phyloP scores from a whole-genome alignment of 2,797 vertebrate genomes.

The Sebastes miniatus region DNA sequence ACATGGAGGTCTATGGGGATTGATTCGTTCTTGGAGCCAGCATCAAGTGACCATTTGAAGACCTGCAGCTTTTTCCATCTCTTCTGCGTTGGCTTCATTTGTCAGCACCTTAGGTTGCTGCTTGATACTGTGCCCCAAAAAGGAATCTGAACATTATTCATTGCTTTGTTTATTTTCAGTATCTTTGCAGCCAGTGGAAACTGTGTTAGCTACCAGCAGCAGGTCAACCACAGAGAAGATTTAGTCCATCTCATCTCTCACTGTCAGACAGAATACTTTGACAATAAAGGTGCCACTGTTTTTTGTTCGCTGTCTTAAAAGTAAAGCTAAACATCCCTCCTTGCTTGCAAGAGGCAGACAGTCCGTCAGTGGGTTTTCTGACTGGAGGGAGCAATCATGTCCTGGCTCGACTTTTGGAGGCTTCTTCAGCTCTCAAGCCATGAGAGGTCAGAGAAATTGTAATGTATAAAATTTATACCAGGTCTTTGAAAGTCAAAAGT shows the following conservation, averaged over 20 bases:
- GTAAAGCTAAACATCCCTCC: slow-evolving; percentile 2
- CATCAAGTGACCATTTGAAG: too few species aligned
- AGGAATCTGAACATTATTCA: not conserved
- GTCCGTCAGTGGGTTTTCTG: not conserved
- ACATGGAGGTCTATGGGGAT: too few species aligned
- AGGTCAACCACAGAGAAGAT: slow-evolving; percentile 10
- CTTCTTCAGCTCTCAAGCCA: not conserved
- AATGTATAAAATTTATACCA: not conserved
- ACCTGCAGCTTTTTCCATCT: too few species aligned
- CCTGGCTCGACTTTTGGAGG: not conserved
- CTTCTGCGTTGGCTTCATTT: too few species aligned
- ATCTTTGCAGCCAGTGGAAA: not conserved
- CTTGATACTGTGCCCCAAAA: not conserved
- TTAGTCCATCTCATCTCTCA: not conserved
- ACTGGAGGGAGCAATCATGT: not conserved
- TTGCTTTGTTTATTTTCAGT: not conserved
- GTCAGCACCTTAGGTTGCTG: too few species aligned
- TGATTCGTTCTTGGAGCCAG: too few species aligned
- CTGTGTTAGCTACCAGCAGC: not conserved
- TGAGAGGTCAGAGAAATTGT: not conserved
- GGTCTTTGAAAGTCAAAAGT: not conserved
- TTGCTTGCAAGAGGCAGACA: not conserved
- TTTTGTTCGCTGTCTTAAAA: not conserved
- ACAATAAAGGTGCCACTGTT: not conserved
- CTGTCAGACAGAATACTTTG: not conserved